A percentile compares a stretch with the other conserved stretches of the same genome.
Evolutionary conservation across 37 sponge, comb jelly and placozoan species (phyloP).

Genomic region (Ianthella basta): DNA sequence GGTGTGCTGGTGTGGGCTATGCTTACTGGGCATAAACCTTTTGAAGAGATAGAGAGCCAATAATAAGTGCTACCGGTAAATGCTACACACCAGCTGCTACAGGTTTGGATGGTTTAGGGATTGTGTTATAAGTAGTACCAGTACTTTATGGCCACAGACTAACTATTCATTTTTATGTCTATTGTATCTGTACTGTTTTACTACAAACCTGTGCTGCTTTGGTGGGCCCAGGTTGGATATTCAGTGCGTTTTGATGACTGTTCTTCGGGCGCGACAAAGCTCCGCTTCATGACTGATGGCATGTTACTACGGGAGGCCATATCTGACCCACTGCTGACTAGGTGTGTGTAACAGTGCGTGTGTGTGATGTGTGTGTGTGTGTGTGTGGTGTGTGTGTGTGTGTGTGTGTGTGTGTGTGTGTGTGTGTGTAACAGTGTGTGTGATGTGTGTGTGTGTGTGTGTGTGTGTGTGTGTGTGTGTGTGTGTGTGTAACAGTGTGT

Average conservation of each 20-base stretch:
- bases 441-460: too few relatives aligned
- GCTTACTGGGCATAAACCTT: neutral
- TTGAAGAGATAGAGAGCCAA: neutral
- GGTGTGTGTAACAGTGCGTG: slow-evolving; percentile 34
- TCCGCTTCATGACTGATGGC: slow-evolving; percentile 94
- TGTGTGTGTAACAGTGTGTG: too few relatives aligned
- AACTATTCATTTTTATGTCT: too few relatives aligned
- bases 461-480: neutral
- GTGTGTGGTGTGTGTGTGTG: neutral
- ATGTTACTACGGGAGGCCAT: slow-evolving; percentile 95
- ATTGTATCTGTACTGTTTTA: too few relatives aligned
- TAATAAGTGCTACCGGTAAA: too few relatives aligned
- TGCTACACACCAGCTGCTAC: too few relatives aligned
- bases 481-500: too few relatives aligned
- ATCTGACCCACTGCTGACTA: slow-evolving; percentile 71
- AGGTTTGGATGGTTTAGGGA: too few relatives aligned
- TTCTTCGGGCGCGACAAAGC: slow-evolving; percentile 55
- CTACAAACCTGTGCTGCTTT: slow-evolving; percentile 4
- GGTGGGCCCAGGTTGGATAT: slow-evolving; percentile 75
- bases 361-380: neutral
- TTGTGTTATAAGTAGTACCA: too few relatives aligned
- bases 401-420: neutral
- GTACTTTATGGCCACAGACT: too few relatives aligned
- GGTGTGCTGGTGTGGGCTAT: too few relatives aligned
- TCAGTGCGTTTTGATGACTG: slow-evolving; percentile 93